These are phyloP conservation scores for Tenodera sinensis DNA, from an alignment of 2,888 invertebrate genomes.

Conservation along the genomic window DNA sequence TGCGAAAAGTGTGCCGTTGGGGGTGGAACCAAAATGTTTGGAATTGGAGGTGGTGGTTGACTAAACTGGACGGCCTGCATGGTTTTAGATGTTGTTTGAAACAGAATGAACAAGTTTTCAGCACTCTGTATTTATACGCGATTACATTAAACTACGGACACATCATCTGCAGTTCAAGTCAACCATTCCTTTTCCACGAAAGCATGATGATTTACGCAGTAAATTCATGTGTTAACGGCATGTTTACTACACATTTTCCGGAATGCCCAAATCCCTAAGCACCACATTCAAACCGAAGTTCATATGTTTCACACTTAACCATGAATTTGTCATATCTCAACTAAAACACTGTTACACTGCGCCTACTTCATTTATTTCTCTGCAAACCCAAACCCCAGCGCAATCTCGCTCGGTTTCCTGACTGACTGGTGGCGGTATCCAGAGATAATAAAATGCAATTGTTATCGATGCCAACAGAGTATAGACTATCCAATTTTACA, in stretches of 20 bases:
- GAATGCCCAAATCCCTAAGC: too few relatives aligned
- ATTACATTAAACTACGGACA: neutral
- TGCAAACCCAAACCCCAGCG: too few relatives aligned
- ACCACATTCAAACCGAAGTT: too few relatives aligned
- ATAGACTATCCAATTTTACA: too few relatives aligned
- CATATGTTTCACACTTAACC: too few relatives aligned
- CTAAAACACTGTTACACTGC: too few relatives aligned
- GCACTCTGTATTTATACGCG: neutral
- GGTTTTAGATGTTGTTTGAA: neutral
- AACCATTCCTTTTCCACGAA: neutral
- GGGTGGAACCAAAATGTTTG: conserved; percentile 45
- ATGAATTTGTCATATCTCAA: too few relatives aligned
- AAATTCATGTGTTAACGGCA: neutral
- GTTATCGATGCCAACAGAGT: too few relatives aligned
- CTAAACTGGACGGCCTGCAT: conserved; percentile 30
- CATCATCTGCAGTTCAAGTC: neutral
- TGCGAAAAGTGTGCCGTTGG: conserved; percentile 40
- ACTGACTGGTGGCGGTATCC: too few relatives aligned
- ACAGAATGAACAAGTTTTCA: neutral
- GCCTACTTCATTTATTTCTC: too few relatives aligned
- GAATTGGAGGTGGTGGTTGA: conserved; percentile 37
- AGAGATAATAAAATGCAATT: too few relatives aligned
- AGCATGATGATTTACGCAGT: neutral
- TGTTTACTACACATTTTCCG: neutral
- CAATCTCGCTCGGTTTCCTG: too few relatives aligned